phyloP scores from a whole-genome alignment of 2,113 vertebrate genomes.

The Grammomys dolichurus region DNA sequence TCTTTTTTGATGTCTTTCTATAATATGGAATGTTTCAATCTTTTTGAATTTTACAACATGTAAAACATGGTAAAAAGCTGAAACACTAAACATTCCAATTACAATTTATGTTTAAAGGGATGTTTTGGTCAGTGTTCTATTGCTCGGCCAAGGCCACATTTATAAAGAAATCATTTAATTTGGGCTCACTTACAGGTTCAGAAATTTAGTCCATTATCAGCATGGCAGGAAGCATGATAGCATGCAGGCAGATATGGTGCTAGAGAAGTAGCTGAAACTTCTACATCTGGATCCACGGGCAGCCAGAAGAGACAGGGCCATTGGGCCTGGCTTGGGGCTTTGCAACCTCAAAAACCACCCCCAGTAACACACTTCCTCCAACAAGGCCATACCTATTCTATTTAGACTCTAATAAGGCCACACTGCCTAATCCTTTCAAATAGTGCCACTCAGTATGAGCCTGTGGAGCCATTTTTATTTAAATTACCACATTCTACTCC shows the following conservation, averaged over 20 bases:
- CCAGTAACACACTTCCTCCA: not conserved
- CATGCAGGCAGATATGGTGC: not conserved
- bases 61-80: conserved; percentile 7
- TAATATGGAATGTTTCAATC: too few relatives aligned
- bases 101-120: not conserved
- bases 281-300: not conserved
- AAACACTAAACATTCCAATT: not conserved
- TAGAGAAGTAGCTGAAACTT: not conserved
- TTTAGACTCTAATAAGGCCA: not conserved
- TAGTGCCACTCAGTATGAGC: not conserved
- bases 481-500: not conserved
- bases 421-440: not conserved
- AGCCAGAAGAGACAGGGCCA: not conserved
- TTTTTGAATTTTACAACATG: not conserved
- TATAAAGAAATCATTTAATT: not conserved
- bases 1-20: not conserved
- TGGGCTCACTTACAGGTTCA: not conserved
- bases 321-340: not conserved
- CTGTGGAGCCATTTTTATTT: not conserved
- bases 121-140: not conserved
- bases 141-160: not conserved
- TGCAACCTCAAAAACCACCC: not conserved
- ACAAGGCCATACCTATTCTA: not conserved
- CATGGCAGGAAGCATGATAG: not conserved
- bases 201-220: not conserved